A percentile compares a stretch with the other conserved stretches of the same genome.
Conservation (phyloP, 2,888 invertebrate species). For the Ditylenchus weischeri region DNA sequence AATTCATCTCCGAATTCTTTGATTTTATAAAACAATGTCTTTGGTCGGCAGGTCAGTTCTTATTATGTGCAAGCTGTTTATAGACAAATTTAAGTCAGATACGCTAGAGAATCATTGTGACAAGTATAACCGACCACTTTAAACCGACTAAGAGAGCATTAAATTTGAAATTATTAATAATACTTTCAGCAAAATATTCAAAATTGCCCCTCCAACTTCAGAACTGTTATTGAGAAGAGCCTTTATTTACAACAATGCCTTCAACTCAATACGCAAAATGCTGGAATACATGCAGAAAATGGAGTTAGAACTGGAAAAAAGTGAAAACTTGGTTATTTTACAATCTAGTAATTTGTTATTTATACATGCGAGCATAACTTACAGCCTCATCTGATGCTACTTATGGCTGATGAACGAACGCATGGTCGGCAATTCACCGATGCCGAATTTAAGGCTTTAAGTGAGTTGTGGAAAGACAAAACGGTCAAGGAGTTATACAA, state of each 20-base stretch:
- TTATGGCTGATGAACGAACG: constrained; percentile 30
- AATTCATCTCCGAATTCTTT: too few relatives aligned
- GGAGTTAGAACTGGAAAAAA: constrained; percentile 27
- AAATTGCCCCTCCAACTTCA: constrained; percentile 40
- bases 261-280: constrained; percentile 37
- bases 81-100: too few relatives aligned
- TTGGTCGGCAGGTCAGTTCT: too few relatives aligned
- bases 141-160: not conserved
- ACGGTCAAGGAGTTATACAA: constrained; percentile 41
- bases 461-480: constrained; percentile 42
- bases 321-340: constrained; percentile 37
- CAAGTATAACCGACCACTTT: too few relatives aligned
- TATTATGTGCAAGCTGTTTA: too few relatives aligned
- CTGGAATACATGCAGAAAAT: constrained; percentile 34
- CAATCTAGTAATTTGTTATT: constrained; percentile 11
- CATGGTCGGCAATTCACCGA: constrained; percentile 34
- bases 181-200: constrained; percentile 29
- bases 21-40: too few relatives aligned
- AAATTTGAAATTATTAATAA: not conserved
- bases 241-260: constrained; percentile 45
- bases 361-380: constrained; percentile 14
- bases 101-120: too few relatives aligned
- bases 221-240: constrained; percentile 45
- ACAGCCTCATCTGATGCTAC: constrained; percentile 36
- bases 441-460: constrained; percentile 29